Base-by-base conservation (phyloP, 2,113 vertebrate genomes). In the Anguilla rostrata region DNA sequence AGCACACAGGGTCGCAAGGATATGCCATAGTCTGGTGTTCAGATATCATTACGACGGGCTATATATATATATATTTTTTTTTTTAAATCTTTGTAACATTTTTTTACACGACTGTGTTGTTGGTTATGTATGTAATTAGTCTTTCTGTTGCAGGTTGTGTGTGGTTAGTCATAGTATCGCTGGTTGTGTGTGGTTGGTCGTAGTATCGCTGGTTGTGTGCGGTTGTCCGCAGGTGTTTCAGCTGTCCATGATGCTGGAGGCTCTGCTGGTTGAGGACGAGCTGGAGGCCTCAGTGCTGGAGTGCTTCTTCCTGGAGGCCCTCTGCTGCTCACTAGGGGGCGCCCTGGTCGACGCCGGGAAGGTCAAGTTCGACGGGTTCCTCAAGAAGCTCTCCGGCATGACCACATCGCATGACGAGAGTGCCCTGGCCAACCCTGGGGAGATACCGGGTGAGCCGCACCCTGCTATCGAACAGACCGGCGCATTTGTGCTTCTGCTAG, bases 271-370 rank as follows among this genome's bases (percentile, higher is more conserved):
- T 29, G 91, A 82, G 1, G 94, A 96, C 71, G 75, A 86, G 0
- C 91, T 94, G 63, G 94, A 91, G 29, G 84, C 88, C 0, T 94
- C 96, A 20, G 93, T 97, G 29, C 90, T 99, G 84, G 98, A 99
- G 88, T 96, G 97, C 92, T 97, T 92, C 92, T 99, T 99, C 92
- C 90, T 99, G 86, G 98, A 99, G 92, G 97, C 98, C 16, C 92
- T 99, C 16, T 99, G 96, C 90, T 98, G 93, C 80, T 99, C 98
- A 0, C 94, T 99, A 29, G 98, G 98, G 0, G 97, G 96, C 66
- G 86, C 95, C 6, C 94, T 99, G 84, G 90, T 98, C 0, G 97
- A 97, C 16, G 85, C 79, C 0, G 96, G 91, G n/a, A 94, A 96
- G 90, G 40, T 87, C 2, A 96, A 93, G 87, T 99, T 99, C 89